Base-by-base conservation (phyloP, 1,140 invertebrate genomes). In the Kradibia gibbosae region DNA sequence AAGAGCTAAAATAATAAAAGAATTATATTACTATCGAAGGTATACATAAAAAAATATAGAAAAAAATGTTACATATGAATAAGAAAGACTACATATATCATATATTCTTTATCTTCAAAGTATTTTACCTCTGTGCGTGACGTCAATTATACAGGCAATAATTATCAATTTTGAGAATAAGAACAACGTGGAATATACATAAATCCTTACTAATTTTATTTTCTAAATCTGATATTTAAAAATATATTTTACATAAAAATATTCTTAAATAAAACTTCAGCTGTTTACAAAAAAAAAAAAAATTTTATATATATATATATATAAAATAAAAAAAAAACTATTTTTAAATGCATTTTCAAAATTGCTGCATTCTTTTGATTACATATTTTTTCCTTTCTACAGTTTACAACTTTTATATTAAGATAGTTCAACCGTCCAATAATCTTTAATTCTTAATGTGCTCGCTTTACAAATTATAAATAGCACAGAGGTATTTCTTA, bases 341-440 rank as follows among this genome's bases (percentile, higher is more conserved):
- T 82, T 82, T 78, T 82, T 82, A 36, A 77, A 78, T 42, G 78
- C 34, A 73, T 78, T 77, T 55, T 60, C 62, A n/a, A 72, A 82
- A 82, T 72, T 78, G n/a, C 77, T 81, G 76, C 48, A n/a, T 55
- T 60, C 45, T 75, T 80, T 75, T 57, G 36, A 76, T 20, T 22
- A 67, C 45, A 3, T 57, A 48, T 25, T 81, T 71, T 81, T 1
- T 67, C 17, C 39, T 76, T 77, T 81, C 79, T 67, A 74, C 78
- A 55, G 67, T 75, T 72, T 77, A 60, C 60, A 77, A 77, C 65
- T 34, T 78, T 71, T 55, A 53, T 80, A 53, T 82, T 78, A 39
- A 60, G 78, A 3, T 76, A 73, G 67, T 73, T 78, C 22, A 31
- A 73, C 75, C 81, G 81, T 82, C 81, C 81, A 82, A 71, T 77